Evolutionary conservation across 2,797 vertebrate genomes (phyloP).

Genomic region (Euthynnus affinis): DNA sequence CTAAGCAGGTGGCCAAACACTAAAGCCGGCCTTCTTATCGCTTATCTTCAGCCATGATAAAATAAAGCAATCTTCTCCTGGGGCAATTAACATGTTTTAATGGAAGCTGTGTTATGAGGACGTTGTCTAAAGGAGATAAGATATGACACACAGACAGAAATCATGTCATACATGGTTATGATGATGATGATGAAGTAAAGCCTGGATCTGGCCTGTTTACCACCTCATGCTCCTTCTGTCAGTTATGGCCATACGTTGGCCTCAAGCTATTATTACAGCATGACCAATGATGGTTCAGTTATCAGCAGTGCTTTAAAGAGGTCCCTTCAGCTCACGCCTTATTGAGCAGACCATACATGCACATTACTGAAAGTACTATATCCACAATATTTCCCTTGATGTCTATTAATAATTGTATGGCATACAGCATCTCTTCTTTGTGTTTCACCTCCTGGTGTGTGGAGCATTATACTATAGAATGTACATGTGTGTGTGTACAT

Average conservation of each 20-base stretch:
- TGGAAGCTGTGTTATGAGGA: neutral
- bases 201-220: constrained; percentile 12
- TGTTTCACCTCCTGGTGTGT: neutral
- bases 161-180: neutral
- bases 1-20: constrained; percentile 50
- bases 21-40: constrained; percentile 1
- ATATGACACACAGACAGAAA: neutral
- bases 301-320: constrained; percentile 15
- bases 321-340: constrained; percentile 6
- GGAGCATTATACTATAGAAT: neutral
- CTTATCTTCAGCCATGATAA: constrained; percentile 30
- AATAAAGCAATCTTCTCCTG: constrained; percentile 4
- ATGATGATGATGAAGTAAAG: constrained; percentile 2
- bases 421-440: neutral
- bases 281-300: constrained; percentile 20
- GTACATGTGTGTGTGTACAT: neutral
- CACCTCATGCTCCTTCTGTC: neutral
- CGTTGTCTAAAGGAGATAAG: constrained; percentile 34
- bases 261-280: neutral
- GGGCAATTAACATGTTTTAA: neutral
- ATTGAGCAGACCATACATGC: too few species aligned
- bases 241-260: constrained; percentile 2
- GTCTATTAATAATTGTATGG: constrained; percentile 4
- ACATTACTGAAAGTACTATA: too few species aligned
- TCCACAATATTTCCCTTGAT: neutral